Evolutionary conservation across 2,888 invertebrate species (phyloP), one percentile per base, ranked within the genome.

Genomic region (Esperia sulphurella): DNA sequence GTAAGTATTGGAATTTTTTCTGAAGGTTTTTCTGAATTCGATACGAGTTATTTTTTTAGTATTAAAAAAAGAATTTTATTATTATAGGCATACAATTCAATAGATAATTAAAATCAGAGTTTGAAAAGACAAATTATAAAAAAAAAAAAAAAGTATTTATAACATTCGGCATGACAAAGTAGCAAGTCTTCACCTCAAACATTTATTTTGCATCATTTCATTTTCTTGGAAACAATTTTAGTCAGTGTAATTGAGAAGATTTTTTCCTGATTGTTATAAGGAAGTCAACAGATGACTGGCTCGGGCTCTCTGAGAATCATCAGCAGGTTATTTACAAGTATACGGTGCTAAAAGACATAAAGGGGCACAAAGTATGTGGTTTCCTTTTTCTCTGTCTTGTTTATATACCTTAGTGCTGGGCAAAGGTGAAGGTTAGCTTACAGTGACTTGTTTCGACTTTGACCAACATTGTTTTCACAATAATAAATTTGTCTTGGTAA

Each of bases 221-320:
- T 31, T 70, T 74, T 71, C 75, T 63, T 66, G 69, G 77, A 78
- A 76, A 71, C 59, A 51, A 49, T 55, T 54, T 74, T 71, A 71
- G 67, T 76, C 69, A 73, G 57, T 58, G 62, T 58, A 65, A 68
- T 69, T 59, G 65, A 58, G 57, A 44, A 49, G 64, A 75, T 71
- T 77, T 80, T 75, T 69, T 40, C 67, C 66, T 60, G 60, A 58
- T 53, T 58, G 64, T 63, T 70, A 76, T 75, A 71, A 79, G 79
- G 79, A 80, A 79, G 71, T 71, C 52, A 49, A 64, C 68, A 66
- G 68, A 69, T 67, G 68, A 66, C 57, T 58, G 59, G n/a, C 2
- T n/a, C 58, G 55, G 21, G 21, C 51, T 52, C 63, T 61, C 68
- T 50, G 53, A 53, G 63, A 57, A 67, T 66, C 66, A 67, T 66